Evolutionary conservation across 2,888 invertebrate species (phyloP), one percentile per base, ranked within the genome.

Genomic region (Cephus runcator): DNA sequence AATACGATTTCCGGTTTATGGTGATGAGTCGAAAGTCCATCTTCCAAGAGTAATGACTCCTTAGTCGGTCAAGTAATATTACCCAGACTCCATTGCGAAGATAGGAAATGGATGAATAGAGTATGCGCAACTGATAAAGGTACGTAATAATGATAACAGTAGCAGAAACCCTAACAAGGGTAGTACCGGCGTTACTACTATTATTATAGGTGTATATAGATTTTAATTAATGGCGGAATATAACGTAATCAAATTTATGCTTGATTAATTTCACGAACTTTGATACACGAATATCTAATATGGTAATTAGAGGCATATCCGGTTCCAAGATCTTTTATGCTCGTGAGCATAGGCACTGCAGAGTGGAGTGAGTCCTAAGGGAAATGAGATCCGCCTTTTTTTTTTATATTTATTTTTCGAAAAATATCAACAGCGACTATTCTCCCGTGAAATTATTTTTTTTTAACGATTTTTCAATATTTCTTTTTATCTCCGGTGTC

Each of bases 1-100:
- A 83, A 85, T 82, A 56, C 79, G 78, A 84, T 85, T 85, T 84
- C 80, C 84, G 76, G 80, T 81, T 82, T 80, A 80, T 69, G 79
- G 82, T 76, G 81, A 80, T 77, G 81, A 81, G 79, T 80, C 80
- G 78, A 77, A 81, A 79, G 82, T 81, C 80, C 81, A 84, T 83
- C 81, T 83, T 83, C 81, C 75, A 73, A 76, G 77, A 78, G 80
- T 76, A 84, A 83, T 81, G 79, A 82, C 76, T 68, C 33, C 71
- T 71, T 34, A 34, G 33, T 34, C 12, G 71, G 34, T 31, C 33
- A 23, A 71, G 12, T 71, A 71, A 71, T 56, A 56, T 56, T 56
- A 23, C 23, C 56, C 56, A 56, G 56, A 23, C 56, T 56, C 56
- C 56, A 56, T 23, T 9, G 23, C 23, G 23, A 56, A 9, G 23